Percentiles rank a stretch among this genome's conserved stretches.
These are phyloP conservation scores for Xiphias gladius DNA, from an alignment of 2,113 vertebrate genomes.

Conservation along the genomic window DNA sequence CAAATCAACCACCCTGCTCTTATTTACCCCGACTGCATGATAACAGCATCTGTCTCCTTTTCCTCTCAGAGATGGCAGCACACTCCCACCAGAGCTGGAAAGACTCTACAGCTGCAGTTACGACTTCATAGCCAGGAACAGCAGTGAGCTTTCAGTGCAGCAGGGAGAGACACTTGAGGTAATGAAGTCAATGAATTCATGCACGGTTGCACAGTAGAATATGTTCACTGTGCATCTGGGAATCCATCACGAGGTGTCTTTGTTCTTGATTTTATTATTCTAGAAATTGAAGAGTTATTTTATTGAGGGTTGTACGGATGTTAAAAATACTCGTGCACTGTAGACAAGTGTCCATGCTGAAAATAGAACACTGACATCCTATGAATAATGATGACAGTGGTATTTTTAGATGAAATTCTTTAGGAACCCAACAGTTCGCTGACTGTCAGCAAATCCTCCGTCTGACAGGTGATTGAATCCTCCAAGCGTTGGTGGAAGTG, in stretches of 20 bases:
- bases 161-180: conserved; percentile 89
- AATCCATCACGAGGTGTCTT: neutral
- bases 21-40: neutral
- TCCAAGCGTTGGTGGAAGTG: conserved; percentile 90
- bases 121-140: conserved; percentile 92
- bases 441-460: neutral
- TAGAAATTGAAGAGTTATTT: neutral
- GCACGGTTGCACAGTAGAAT: neutral
- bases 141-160: conserved; percentile 90
- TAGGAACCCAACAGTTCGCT: neutral
- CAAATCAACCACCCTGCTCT: neutral
- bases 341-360: neutral
- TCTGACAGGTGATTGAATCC: conserved; percentile 84
- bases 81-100: conserved; percentile 49
- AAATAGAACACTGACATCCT: neutral
- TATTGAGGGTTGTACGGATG: no score
- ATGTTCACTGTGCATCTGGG: neutral
- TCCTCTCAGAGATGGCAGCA: conserved; percentile 61
- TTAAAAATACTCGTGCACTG: neutral
- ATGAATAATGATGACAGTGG: neutral
- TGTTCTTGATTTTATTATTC: no score
- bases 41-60: neutral
- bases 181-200: neutral
- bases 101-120: conserved; percentile 87
- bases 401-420: no score